phyloP scores from a whole-genome alignment of 2,797 vertebrate genomes.

The Kryptopterus vitreolus region DNA sequence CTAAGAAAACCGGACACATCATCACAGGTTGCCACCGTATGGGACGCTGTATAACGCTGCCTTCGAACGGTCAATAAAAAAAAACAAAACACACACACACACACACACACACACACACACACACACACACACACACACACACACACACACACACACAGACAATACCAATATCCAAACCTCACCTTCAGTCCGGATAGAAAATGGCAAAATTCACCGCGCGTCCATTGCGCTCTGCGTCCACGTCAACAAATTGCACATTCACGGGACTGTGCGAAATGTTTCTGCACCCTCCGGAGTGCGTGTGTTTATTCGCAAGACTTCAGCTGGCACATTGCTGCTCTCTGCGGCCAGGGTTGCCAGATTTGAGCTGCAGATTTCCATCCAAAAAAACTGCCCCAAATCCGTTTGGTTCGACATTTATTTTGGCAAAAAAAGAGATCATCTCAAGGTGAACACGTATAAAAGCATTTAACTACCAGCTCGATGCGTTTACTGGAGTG shows the following conservation, averaged over 20 bases:
- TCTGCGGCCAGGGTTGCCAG: neutral
- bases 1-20: neutral
- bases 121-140: no score
- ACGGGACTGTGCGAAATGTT: constrained; percentile 25
- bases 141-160: no score
- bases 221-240: constrained; percentile 56
- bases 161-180: constrained; percentile 48
- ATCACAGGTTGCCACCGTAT: constrained; percentile 29
- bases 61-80: constrained; percentile 13
- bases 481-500: neutral
- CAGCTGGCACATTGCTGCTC: neutral
- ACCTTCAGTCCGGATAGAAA: constrained; percentile 72
- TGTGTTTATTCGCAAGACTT: constrained; percentile 45
- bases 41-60: constrained; percentile 36
- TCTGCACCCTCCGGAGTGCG: constrained; percentile 11
- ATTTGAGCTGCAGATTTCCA: neutral
- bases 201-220: constrained; percentile 64
- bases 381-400: neutral
- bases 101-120: no score
- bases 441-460: neutral
- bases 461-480: neutral
- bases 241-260: neutral
- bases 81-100: no score
- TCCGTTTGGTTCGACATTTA: neutral
- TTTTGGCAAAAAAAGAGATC: no score